These are phyloP conservation scores for Fragum whitleyi DNA, from an alignment of 2,888 invertebrate genomes.

Conservation along the genomic window DNA sequence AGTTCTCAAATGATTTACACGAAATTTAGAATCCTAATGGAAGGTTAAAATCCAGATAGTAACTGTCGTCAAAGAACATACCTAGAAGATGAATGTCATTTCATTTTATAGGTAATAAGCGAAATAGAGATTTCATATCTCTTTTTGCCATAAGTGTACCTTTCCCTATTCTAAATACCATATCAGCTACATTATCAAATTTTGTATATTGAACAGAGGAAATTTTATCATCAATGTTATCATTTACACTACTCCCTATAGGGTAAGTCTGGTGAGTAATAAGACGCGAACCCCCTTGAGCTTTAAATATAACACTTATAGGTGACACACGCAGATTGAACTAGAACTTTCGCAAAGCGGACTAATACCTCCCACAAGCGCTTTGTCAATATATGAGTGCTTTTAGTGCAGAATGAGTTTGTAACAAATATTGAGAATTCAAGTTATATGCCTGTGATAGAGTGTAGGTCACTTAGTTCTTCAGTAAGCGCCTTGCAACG, in stretches of 20 bases:
- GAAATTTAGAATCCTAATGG: background rate
- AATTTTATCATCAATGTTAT: background rate
- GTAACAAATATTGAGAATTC: too few relatives aligned
- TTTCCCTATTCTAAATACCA: background rate
- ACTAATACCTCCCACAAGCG: too few relatives aligned
- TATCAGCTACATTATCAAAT: too few relatives aligned
- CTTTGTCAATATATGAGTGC: too few relatives aligned
- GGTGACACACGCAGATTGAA: background rate
- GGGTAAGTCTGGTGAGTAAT: background rate
- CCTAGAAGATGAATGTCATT: background rate
- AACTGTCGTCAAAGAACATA: background rate
- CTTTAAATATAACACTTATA: too few relatives aligned
- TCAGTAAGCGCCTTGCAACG: too few relatives aligned
- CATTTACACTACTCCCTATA: background rate
- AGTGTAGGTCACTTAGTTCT: too few relatives aligned
- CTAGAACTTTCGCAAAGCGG: background rate
- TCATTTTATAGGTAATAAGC: background rate
- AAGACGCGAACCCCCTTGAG: too few relatives aligned
- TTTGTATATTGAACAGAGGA: background rate
- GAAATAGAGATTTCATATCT: background rate
- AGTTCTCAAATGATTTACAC: background rate
- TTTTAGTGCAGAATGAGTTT: too few relatives aligned
- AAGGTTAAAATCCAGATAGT: background rate
- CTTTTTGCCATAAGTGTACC: background rate
- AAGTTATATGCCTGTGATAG: background rate